A percentile compares a stretch with the other conserved stretches of the same genome.
These are phyloP conservation scores for Rhinophrynus dorsalis DNA, from an alignment of 2,797 vertebrate genomes.

Conservation along the genomic window DNA sequence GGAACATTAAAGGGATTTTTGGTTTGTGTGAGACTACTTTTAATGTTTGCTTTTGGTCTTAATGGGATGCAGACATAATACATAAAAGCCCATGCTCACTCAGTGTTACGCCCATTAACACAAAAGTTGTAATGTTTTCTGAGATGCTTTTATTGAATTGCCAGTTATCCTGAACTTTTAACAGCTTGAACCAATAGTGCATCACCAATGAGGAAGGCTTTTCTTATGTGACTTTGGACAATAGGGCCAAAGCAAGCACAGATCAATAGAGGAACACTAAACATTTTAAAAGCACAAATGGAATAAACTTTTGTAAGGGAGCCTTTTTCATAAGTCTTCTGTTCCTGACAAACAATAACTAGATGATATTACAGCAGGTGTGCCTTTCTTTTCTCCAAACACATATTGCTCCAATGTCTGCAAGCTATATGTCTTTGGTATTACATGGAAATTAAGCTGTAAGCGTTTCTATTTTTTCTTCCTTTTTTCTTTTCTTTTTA, in stretches of 20 bases:
- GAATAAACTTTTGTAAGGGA: conserved; percentile 54
- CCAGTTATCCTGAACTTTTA: conserved; percentile 56
- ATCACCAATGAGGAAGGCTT: conserved; percentile 49
- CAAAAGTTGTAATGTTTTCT: conserved; percentile 61
- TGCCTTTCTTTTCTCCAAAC: conserved; percentile 48
- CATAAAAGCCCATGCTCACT: conserved; percentile 53
- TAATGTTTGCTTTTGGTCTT: conserved; percentile 51
- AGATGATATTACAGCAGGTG: conserved; percentile 66
- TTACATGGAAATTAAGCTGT: conserved; percentile 22
- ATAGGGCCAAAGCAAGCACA: conserved; percentile 37
- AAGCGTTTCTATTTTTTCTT: conserved; percentile 23
- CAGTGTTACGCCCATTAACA: conserved; percentile 61
- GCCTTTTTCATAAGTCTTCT: conserved; percentile 30
- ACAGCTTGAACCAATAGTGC: conserved; percentile 57
- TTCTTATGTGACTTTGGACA: conserved; percentile 44
- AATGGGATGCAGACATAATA: conserved; percentile 51
- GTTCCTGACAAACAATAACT: conserved; percentile 46
- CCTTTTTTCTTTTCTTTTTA: background rate
- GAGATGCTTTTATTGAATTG: conserved; percentile 57
- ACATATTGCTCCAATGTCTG: conserved; percentile 12
- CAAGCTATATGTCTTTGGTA: conserved; percentile 48
- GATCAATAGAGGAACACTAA: conserved; percentile 46
- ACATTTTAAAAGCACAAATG: conserved; percentile 54
- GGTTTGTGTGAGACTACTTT: conserved; percentile 31
- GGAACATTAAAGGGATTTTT: conserved; percentile 49